A percentile compares a stretch with the other conserved stretches of the same genome.
Conservation (phyloP, 2,797 vertebrate species). For the Loris lydekkerianus region DNA sequence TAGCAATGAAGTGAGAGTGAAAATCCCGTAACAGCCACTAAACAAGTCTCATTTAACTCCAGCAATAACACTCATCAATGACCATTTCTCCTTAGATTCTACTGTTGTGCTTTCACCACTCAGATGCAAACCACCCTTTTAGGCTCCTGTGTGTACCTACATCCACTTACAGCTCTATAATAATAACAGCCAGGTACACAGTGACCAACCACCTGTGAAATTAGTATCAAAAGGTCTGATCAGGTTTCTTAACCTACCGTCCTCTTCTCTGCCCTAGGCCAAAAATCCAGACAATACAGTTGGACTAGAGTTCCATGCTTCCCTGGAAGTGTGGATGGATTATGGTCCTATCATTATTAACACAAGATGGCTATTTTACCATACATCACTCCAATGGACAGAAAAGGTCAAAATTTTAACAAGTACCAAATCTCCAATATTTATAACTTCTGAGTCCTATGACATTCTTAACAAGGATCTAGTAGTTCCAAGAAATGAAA, state of each 20-base stretch:
- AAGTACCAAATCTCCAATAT: constrained; percentile 77
- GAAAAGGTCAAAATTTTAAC: constrained; percentile 84
- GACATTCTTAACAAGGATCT: constrained; percentile 83
- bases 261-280: constrained; percentile 27
- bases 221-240: constrained; percentile 62
- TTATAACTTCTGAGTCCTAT: constrained; percentile 83
- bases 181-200: constrained; percentile 70
- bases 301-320: constrained; percentile 66
- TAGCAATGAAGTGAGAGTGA: not conserved
- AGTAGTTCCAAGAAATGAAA: constrained; percentile 84
- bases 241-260: constrained; percentile 63
- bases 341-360: constrained; percentile 68
- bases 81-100: not conserved
- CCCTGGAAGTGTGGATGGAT: constrained; percentile 69
- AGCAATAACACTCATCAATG: constrained; percentile 23
- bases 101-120: not conserved
- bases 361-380: constrained; percentile 52
- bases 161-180: not conserved
- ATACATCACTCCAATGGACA: constrained; percentile 54
- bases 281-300: constrained; percentile 67
- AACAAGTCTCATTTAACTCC: not conserved
- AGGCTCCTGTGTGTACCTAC: not conserved
- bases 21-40: constrained; percentile 29
- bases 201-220: constrained; percentile 80
- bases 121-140: constrained; percentile 40